Evolutionary conservation across 2,797 vertebrate genomes (phyloP).

Genomic region (Cyprinella venusta): DNA sequence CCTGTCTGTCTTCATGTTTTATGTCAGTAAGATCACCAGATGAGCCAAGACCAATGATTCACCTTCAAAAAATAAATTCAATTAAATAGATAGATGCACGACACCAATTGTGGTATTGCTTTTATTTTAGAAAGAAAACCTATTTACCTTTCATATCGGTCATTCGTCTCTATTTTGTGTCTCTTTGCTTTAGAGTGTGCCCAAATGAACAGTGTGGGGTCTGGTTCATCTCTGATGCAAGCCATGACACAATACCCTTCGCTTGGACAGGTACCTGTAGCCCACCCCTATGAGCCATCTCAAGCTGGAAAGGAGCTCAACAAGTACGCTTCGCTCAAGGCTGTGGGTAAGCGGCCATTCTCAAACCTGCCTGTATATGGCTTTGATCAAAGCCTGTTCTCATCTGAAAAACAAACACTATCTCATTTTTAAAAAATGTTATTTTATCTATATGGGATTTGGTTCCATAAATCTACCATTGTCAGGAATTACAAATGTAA

Average conservation of each 20-base stretch:
- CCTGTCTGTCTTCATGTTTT: neutral
- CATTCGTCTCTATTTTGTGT: neutral
- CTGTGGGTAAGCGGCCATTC: slow-evolving; percentile 86
- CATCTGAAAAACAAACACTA: neutral
- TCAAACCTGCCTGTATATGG: neutral
- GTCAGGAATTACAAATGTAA: neutral
- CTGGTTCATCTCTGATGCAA: slow-evolving; percentile 86
- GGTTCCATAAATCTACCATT: neutral
- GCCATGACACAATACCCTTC: slow-evolving; percentile 87
- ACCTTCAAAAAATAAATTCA: neutral
- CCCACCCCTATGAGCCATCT: slow-evolving; percentile 90
- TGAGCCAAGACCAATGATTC: neutral
- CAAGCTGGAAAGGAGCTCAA: slow-evolving; percentile 89
- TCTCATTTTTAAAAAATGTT: neutral
- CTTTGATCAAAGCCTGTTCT: neutral
- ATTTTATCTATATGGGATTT: neutral
- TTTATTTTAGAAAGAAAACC: neutral
- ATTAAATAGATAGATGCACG: neutral
- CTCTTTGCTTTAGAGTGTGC: slow-evolving; percentile 77
- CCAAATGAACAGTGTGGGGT: slow-evolving; percentile 90
- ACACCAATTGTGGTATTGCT: neutral
- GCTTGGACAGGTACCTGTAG: slow-evolving; percentile 81
- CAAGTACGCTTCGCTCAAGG: slow-evolving; percentile 94
- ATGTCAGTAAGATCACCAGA: neutral
- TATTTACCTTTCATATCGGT: neutral